These are phyloP conservation scores for Scalopus aquaticus DNA, from an alignment of 2,113 vertebrate species.

Conservation along the genomic window DNA sequence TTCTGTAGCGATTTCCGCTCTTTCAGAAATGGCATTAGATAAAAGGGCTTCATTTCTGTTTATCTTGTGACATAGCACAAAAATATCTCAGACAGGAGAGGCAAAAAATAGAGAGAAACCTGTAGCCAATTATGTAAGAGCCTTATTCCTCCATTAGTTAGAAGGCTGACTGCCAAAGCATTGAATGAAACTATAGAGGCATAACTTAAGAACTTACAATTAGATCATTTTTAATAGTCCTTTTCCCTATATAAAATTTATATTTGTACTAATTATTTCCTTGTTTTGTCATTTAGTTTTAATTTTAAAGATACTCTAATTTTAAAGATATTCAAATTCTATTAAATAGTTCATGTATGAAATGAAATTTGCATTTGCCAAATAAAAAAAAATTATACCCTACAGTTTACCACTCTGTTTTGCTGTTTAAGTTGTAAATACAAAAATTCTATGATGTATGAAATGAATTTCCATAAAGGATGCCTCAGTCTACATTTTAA, in stretches of 20 bases:
- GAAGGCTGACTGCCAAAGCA: not conserved
- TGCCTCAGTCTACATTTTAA: not conserved
- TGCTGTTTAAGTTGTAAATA: constrained; percentile 38
- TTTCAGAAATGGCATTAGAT: constrained; percentile 7
- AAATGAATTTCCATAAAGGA: constrained; percentile 50
- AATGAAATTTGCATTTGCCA: constrained; percentile 50
- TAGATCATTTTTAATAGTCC: not conserved
- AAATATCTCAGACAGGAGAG: constrained; percentile 24
- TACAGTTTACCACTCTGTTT: not conserved
- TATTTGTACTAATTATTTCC: constrained; percentile 32
- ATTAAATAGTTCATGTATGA: constrained; percentile 29
- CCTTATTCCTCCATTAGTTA: not conserved
- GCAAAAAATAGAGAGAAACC: constrained; percentile 33
- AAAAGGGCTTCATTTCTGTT: constrained; percentile 54
- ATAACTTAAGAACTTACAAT: not conserved
- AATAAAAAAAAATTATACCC: constrained; percentile 35
- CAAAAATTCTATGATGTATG: constrained; percentile 33
- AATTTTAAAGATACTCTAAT: constrained; percentile 26
- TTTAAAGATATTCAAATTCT: constrained; percentile 34
- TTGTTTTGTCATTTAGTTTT: constrained; percentile 33
- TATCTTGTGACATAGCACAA: not conserved
- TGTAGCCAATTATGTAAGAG: not conserved
- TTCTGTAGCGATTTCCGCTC: constrained; percentile 10
- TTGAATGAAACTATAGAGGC: not conserved
- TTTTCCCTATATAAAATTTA: not conserved